Evolutionary conservation across 2,797 vertebrate genomes (phyloP), one percentile per base, ranked within the genome.

Genomic region (Petrocephalus sullivani): DNA sequence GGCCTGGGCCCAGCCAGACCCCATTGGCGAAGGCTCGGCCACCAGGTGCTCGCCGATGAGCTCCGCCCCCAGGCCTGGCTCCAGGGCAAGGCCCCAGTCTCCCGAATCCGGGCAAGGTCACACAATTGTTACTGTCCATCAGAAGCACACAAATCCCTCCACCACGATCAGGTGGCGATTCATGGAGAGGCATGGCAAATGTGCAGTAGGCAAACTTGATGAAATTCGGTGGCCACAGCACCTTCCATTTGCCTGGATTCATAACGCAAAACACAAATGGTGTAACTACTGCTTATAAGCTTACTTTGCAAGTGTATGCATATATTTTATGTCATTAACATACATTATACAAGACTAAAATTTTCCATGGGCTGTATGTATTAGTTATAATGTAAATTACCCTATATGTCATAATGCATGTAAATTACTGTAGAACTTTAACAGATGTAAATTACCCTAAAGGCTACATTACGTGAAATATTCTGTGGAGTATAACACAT

Each of bases 381-480:
- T 37, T 37, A 41, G 33, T 33, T 75, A 75, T 41, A 75, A 19
- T 41, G 37, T 75, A 19, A 75, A 75, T 41, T 37, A 75, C 67
- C 67, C 67, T 37, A 75, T 75, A 75, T 75, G 7, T 75, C 37
- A 75, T 75, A 75, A 75, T 75, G 12, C 23, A 67, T 64, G 60
- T 64, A 64, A 64, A 64, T 64, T 64, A 64, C 60, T 12, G 60
- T 21, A 64, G 60, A 64, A 64, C 21, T 28, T 64, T 23, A 64
- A 64, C 60, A 64, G 21, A 64, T 82, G 78, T 82, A 82, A 49
- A 82, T 82, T 82, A 82, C 78, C 46, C 46, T 82, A 49, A 49
- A 82, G 37, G n/a, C 46, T 41, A 49, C 78, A 82, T 82, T 49
- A 9, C n/a, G 16, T 51, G 19, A 49, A 82, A 46, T 82, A 51